Percentiles rank a stretch among this genome's conserved stretches.
phyloP scores from a whole-genome alignment of 1,140 invertebrate species.

The Pissodes strobi region DNA sequence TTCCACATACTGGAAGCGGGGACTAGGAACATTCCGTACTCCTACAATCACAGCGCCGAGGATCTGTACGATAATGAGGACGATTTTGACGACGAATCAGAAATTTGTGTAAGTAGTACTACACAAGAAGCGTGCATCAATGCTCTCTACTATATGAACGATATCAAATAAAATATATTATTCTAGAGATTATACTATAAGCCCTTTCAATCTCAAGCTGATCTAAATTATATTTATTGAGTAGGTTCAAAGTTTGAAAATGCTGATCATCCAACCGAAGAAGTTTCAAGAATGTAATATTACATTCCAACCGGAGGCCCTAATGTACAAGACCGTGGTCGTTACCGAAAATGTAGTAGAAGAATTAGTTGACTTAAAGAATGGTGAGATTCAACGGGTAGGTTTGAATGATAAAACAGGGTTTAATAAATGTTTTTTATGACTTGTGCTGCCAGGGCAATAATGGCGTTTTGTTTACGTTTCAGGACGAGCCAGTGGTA shows the following conservation, averaged over 20 bases:
- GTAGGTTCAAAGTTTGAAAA: constrained; percentile 58
- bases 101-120: constrained; percentile 17
- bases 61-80: constrained; percentile 48
- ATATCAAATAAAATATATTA: too few species aligned
- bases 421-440: neutral
- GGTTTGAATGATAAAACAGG: neutral
- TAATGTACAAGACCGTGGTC: constrained; percentile 29
- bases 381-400: constrained; percentile 31
- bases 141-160: too few species aligned
- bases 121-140: neutral
- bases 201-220: too few species aligned
- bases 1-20: constrained; percentile 84
- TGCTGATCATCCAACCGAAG: constrained; percentile 88
- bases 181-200: too few species aligned
- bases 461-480: too few species aligned
- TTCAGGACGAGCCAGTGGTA: too few species aligned
- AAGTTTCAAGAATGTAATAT: constrained; percentile 83
- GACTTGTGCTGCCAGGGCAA: too few species aligned
- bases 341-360: constrained; percentile 34
- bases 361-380: constrained; percentile 24
- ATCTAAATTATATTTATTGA: neutral
- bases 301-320: constrained; percentile 66
- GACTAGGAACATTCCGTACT: constrained; percentile 54
- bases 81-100: constrained; percentile 47
- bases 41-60: constrained; percentile 49